Evolutionary conservation across 1,140 invertebrate genomes (phyloP), one percentile per base, ranked within the genome.

Genomic region (Theocolax elegans): DNA sequence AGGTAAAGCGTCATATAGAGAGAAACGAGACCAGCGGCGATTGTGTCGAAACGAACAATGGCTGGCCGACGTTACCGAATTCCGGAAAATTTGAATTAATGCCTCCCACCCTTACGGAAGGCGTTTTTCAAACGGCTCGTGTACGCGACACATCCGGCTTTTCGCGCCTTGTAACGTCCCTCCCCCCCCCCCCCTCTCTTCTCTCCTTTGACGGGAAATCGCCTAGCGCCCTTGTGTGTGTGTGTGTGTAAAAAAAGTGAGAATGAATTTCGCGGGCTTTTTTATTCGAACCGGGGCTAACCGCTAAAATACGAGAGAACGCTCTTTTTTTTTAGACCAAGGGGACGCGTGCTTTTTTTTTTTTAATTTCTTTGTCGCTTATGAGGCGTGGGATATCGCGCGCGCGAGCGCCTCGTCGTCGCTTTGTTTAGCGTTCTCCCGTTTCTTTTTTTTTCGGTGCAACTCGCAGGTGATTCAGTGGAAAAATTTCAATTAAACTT

Each of bases 11-110:
- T n/a, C n/a, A n/a, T n/a, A n/a, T n/a, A n/a, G n/a, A n/a, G n/a
- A n/a, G n/a, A n/a, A n/a, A n/a, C n/a, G n/a, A n/a, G n/a, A n/a
- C n/a, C n/a, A n/a, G n/a, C 4, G 31, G 31, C 53, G 60, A 65
- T 71, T 71, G 68, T 71, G 53, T 65, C 68, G 60, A 71, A 65
- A 44, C 31, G 17, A 71, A 65, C 62, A 71, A 71, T 71, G 44
- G 62, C 10, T 8, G 21, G 44, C 67, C 1, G n/a, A 27, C 67
- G 60, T 21, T 25, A 15, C 58, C 67, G 70, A 73, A 71, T 74
- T 72, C 75, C 74, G 77, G 76, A 77, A 78, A 79, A 78, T 78
- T 79, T 79, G 78, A 77, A 79, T 79, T 73, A 79, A 69, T 60
- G 44, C 44, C 21, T 23, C 35, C 1, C 23, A 2, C 6, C 27